phyloP scores from a whole-genome alignment of 2,797 vertebrate species.

The Enteromius anoplus region DNA sequence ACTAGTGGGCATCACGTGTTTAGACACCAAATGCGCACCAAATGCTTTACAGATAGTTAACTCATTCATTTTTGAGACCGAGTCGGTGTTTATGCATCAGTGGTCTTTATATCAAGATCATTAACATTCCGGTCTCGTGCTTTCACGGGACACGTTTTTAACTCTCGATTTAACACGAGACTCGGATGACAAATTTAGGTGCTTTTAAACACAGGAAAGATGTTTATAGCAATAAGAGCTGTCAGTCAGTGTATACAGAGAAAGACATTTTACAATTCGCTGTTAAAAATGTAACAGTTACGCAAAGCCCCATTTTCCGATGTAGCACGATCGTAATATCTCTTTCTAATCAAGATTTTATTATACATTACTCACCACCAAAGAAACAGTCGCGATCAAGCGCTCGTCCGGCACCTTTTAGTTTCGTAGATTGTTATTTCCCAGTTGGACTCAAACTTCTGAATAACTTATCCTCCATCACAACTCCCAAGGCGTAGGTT shows the following conservation, averaged over 20 bases:
- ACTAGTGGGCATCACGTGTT: background rate
- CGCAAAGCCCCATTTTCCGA: background rate
- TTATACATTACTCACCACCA: slow-evolving; percentile 48
- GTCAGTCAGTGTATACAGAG: background rate
- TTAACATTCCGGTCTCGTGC: slow-evolving; percentile 25
- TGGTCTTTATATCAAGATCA: background rate
- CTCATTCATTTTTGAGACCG: background rate
- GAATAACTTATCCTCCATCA: slow-evolving; percentile 33
- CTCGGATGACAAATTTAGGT: background rate
- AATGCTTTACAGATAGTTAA: background rate
- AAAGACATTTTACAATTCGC: background rate
- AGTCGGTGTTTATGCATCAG: background rate
- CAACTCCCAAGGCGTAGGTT: slow-evolving; percentile 23
- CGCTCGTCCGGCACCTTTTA: background rate
- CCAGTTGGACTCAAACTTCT: slow-evolving; percentile 45
- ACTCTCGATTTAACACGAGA: slow-evolving; percentile 10
- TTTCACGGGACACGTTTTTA: background rate
- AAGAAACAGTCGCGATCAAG: background rate
- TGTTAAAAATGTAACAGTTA: background rate
- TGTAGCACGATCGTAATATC: background rate
- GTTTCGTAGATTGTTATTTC: background rate
- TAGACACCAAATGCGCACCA: background rate
- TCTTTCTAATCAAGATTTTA: background rate
- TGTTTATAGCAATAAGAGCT: background rate
- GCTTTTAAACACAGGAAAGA: background rate